Percentiles rank a stretch among this genome's conserved stretches.
Conservation (phyloP, 1,140 invertebrate species). For the Telenomus remus region DNA sequence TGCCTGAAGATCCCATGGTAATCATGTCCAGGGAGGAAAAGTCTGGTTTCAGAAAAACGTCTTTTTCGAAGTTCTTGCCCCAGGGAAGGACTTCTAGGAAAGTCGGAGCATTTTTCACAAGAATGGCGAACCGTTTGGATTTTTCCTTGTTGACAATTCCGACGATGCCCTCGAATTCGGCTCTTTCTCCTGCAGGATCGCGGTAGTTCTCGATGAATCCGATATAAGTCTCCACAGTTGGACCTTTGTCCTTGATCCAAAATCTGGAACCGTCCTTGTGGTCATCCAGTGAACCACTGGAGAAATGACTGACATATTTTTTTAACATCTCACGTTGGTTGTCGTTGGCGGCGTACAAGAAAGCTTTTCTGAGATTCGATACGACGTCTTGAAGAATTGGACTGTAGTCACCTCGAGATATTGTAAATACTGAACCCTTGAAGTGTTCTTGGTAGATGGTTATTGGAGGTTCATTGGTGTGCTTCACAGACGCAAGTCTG, state of each 20-base stretch:
- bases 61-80: constrained; percentile 92
- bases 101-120: constrained; percentile 89
- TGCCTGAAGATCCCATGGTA: constrained; percentile 90
- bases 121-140: constrained; percentile 88
- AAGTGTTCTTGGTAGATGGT: constrained; percentile 81
- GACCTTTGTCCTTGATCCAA: constrained; percentile 96
- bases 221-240: constrained; percentile 94
- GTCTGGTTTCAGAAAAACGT: constrained; percentile 92
- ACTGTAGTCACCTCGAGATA: constrained; percentile 92
- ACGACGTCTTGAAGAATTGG: constrained; percentile 82
- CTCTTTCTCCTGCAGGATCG: constrained; percentile 93
- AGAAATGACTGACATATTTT: constrained; percentile 90
- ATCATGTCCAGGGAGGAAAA: constrained; percentile 97
- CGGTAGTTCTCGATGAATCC: constrained; percentile 97
- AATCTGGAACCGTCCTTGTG: constrained; percentile 92
- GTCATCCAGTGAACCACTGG: constrained; percentile 87
- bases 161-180: constrained; percentile 98
- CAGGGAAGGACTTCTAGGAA: constrained; percentile 90
- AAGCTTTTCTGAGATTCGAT: constrained; percentile 83
- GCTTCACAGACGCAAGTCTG: constrained; percentile 83
- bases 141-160: constrained; percentile 96
- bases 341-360: constrained; percentile 86
- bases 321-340: constrained; percentile 89
- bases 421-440: constrained; percentile 82
- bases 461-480: constrained; percentile 76